These are phyloP conservation scores for Athene cunicularia DNA, from an alignment of 2,113 vertebrate species.

Conservation along the genomic window DNA sequence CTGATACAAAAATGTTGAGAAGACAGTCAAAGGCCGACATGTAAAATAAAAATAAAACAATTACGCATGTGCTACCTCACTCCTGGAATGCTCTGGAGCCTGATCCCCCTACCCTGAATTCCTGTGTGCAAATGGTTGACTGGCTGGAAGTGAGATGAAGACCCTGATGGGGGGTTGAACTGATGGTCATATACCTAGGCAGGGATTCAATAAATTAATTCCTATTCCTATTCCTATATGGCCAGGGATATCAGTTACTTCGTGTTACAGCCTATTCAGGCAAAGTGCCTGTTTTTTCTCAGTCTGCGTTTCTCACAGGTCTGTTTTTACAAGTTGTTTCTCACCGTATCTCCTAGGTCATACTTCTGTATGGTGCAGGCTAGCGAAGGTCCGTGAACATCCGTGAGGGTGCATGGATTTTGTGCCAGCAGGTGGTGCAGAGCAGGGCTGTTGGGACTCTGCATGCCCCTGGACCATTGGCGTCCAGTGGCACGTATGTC, in stretches of 20 bases:
- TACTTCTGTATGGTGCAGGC: not conserved
- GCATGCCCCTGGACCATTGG: fast-evolving
- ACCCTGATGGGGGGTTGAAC: not conserved
- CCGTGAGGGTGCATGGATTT: not conserved
- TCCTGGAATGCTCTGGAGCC: fast-evolving
- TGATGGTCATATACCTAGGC: not conserved
- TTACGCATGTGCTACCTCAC: fast-evolving
- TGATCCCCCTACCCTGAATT: not conserved
- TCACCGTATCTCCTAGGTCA: not conserved
- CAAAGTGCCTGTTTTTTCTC: too few species aligned
- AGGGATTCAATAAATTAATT: not conserved
- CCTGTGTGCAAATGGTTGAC: not conserved
- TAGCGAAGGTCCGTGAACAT: not conserved
- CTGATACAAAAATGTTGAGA: constrained; percentile 14
- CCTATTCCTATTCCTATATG: too few species aligned
- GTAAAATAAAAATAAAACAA: not conserved
- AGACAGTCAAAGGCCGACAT: not conserved
- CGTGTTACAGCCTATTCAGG: fast-evolving
- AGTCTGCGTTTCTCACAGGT: too few species aligned
- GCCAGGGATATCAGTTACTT: not conserved
- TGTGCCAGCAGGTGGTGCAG: not conserved
- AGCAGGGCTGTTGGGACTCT: not conserved
- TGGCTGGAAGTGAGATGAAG: not conserved
- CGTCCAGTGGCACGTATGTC: too few species aligned
- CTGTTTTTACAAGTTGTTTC: too few species aligned